Percentiles rank a stretch among this genome's conserved stretches.
Evolutionary conservation across 2,113 vertebrate species (phyloP).

Genomic region (Sprattus sprattus): DNA sequence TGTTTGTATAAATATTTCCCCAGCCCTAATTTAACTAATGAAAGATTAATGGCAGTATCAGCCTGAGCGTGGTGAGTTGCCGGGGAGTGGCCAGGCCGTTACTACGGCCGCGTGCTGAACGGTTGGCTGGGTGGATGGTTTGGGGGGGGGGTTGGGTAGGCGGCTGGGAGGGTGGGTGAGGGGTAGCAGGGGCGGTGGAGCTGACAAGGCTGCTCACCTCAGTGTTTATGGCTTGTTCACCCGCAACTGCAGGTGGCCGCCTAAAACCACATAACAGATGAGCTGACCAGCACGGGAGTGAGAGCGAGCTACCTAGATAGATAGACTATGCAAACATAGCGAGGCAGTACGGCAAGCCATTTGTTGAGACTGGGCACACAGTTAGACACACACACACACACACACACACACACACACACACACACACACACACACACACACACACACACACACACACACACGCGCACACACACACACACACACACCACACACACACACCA

Average conservation of each 20-base stretch:
- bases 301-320: conserved; percentile 21
- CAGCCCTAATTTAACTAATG: conserved; percentile 52
- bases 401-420: neutral
- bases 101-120: conserved; percentile 7
- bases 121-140: neutral
- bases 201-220: conserved; percentile 30
- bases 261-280: conserved; percentile 43
- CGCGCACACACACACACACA: neutral
- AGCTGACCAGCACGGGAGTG: neutral
- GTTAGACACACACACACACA: neutral
- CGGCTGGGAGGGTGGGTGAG: neutral
- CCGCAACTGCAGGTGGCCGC: conserved; percentile 48
- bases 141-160: neutral
- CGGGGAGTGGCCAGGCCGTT: neutral
- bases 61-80: neutral
- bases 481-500: neutral
- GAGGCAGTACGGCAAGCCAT: neutral
- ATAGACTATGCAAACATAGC: conserved; percentile 2
- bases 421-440: neutral
- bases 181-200: neutral
- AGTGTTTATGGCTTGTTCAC: conserved; percentile 43
- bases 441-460: neutral
- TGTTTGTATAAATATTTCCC: conserved; percentile 46
- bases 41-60: conserved; percentile 48
- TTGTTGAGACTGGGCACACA: neutral